Evolutionary conservation across 2,113 vertebrate species (phyloP).

Genomic region (Lophotis ruficrista): DNA sequence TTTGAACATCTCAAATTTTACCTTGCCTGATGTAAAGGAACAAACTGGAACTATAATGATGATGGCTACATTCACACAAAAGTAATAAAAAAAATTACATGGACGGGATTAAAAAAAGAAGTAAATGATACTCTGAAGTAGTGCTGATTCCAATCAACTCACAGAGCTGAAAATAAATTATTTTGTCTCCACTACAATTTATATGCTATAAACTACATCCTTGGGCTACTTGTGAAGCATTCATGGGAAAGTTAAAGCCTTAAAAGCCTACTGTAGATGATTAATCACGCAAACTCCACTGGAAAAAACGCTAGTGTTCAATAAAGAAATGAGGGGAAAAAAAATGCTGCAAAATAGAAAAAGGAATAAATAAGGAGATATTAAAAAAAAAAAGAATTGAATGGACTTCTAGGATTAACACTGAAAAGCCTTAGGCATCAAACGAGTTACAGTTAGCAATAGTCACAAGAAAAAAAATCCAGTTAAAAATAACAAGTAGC

Average conservation of each 20-base stretch:
- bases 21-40: not conserved
- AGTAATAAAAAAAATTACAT: not conserved
- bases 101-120: not conserved
- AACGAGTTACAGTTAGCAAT: not conserved
- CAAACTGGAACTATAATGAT: not conserved
- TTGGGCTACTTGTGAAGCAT: not conserved
- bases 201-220: not conserved
- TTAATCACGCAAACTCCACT: not conserved
- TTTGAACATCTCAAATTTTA: not conserved
- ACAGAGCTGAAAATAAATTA: not conserved
- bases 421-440: not conserved
- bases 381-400: rapidly evolving
- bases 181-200: not conserved
- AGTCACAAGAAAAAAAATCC: not conserved
- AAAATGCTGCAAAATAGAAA: not conserved
- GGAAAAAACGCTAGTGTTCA: not conserved
- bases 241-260: not conserved
- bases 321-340: not conserved
- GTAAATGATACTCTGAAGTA: not conserved
- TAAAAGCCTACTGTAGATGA: not conserved
- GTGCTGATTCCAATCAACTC: not conserved
- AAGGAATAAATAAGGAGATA: not conserved
- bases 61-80: not conserved
- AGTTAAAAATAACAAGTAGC: not conserved
- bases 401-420: not conserved